phyloP scores from a whole-genome alignment of 2,888 invertebrate species.

The Agapostemon virescens region DNA sequence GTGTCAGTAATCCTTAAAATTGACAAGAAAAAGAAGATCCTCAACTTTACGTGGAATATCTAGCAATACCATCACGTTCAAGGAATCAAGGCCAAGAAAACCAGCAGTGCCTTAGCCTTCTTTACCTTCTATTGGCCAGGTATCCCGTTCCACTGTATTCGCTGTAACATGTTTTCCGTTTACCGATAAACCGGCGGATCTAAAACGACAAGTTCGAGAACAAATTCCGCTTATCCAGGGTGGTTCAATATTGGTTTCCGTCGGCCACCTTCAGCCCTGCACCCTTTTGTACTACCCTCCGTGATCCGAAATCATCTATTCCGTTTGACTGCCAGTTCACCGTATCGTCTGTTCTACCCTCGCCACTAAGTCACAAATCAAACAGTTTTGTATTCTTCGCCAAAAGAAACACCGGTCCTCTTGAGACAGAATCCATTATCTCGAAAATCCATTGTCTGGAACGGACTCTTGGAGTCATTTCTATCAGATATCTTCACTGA shows the following conservation, averaged over 20 bases:
- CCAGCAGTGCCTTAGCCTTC: background rate
- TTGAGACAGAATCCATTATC: conserved; percentile 1
- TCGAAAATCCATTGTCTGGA: background rate
- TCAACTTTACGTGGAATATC: background rate
- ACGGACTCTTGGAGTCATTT: background rate
- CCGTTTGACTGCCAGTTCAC: conserved; percentile 66
- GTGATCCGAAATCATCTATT: conserved; percentile 66
- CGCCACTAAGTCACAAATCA: conserved; percentile 4
- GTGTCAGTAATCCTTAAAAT: background rate
- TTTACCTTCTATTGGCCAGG: background rate
- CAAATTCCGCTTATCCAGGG: conserved; percentile 58
- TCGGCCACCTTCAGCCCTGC: conserved; percentile 27
- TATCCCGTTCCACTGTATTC: background rate
- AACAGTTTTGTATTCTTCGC: conserved; percentile 1
- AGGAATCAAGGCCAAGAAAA: background rate
- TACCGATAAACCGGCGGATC: conserved; percentile 7
- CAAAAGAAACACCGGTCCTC: background rate
- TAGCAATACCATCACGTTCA: background rate
- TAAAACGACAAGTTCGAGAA: conserved; percentile 57
- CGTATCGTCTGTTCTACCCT: conserved; percentile 34
- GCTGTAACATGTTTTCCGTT: background rate
- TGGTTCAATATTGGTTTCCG: conserved; percentile 58
- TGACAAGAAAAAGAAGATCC: background rate
- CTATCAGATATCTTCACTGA: background rate
- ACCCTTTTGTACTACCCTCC: conserved; percentile 52